Evolutionary conservation across 2,113 vertebrate species (phyloP).

Genomic region (Mirounga angustirostris): DNA sequence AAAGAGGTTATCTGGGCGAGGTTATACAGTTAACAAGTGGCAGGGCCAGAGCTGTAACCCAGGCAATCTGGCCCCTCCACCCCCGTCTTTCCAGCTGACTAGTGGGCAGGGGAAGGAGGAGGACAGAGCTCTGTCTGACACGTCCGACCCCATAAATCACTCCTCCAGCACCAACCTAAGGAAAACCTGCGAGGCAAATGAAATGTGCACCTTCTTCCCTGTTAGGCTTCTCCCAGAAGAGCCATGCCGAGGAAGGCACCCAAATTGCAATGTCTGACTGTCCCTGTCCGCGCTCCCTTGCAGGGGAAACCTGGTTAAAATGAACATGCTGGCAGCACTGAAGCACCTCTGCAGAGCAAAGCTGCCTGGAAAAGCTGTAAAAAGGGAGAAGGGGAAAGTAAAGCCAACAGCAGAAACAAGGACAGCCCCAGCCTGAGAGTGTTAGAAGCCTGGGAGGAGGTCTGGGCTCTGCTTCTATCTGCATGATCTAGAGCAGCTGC

Average conservation of each 20-base stretch:
- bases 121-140: neutral
- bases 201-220: neutral
- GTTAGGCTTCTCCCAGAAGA: neutral
- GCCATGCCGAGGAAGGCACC: neutral
- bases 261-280: neutral
- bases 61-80: neutral
- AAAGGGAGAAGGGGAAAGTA: neutral
- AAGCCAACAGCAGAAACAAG: neutral
- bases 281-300: neutral
- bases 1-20: neutral
- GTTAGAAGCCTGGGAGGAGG: neutral
- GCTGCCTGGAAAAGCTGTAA: neutral
- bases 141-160: neutral
- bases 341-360: neutral
- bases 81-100: neutral
- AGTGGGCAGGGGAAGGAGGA: neutral
- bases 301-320: neutral
- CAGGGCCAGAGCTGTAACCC: neutral
- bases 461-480: neutral
- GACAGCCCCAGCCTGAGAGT: neutral
- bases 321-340: fast-evolving
- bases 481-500: neutral
- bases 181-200: neutral
- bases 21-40: neutral
- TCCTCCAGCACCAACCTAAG: neutral